These are phyloP conservation scores for Leptestheria dahalacensis DNA, from an alignment of 1,140 invertebrate genomes.

Conservation along the genomic window DNA sequence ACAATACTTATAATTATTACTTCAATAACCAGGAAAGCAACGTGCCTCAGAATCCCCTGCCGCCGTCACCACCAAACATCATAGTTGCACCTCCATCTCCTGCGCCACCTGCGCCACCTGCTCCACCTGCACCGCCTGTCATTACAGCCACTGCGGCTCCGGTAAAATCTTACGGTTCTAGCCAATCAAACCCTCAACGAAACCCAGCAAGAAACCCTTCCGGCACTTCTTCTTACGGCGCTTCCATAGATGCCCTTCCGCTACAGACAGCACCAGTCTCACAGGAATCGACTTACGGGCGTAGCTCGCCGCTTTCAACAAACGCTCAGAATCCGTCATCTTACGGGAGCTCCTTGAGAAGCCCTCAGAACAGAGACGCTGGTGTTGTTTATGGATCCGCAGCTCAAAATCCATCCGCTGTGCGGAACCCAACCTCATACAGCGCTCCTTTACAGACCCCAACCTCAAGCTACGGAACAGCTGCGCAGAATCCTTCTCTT, in stretches of 20 bases:
- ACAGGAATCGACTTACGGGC: background rate
- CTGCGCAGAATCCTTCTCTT: background rate
- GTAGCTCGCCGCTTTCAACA: background rate
- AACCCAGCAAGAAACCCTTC: slow-evolving; percentile 4
- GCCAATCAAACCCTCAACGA: background rate
- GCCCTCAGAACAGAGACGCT: background rate
- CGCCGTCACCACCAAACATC: background rate
- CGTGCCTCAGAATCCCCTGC: background rate
- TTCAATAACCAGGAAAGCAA: background rate
- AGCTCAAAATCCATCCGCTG: background rate
- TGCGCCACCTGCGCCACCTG: slow-evolving; percentile 7
- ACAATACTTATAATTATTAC: slow-evolving; percentile 5
- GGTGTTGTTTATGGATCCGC: background rate
- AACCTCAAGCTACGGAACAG: background rate
- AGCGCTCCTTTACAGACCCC: background rate
- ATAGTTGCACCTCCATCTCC: background rate
- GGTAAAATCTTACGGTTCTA: background rate
- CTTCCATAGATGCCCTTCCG: background rate
- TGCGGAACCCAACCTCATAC: background rate
- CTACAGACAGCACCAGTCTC: background rate
- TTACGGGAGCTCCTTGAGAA: background rate
- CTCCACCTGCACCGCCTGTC: background rate
- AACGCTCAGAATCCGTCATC: slow-evolving; percentile 5
- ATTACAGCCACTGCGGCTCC: background rate
- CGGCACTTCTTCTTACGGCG: background rate